Base-by-base conservation (phyloP, 2,888 invertebrate genomes). In the Doris montereyensis region DNA sequence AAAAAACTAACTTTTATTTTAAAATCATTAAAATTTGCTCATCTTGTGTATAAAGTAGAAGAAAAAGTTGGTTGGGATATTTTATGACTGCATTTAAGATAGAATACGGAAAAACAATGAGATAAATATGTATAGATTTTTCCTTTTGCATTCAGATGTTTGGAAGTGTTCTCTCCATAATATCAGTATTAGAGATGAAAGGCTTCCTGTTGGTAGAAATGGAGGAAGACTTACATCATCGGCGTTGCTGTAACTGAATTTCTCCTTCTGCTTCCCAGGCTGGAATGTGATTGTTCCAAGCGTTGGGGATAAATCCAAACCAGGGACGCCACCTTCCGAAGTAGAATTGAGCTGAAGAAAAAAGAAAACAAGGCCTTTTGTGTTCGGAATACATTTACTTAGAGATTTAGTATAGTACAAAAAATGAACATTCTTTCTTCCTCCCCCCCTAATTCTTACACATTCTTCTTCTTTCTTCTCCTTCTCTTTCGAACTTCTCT, bases 261-360 rank as follows among this genome's bases (percentile, higher is more conserved):
- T n/a, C n/a, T n/a, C n/a, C 0, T 68, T 81, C 41, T 86, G 85
- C 4, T 82, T 81, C n/a, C n/a, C n/a, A 17, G 84, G 84, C 26
- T 75, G 76, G 78, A 90, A 90, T n/a, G 78, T 78, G 1, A 90
- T 62, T 1, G 78, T 74, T 0, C 88, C 89, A n/a, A 79, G 76
- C 0, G 68, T 76, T 21, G 89, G 89, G 0, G 78, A 24, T 24
- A 89, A 85, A 79, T 89, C 89, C 1, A 30, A 60, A 17, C 83
- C 86, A 0, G 83, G 60, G 2, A 80, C 75, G 17, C 86, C 87
- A 10, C 76, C 76, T 0, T 68, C 32, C 60, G 81, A 70, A 1
- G 68, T 80, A 67, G 86, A 83, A 41, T 83, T 84, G 13, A 88
- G 80, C 88, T 88, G 77, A n/a, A 79, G 4, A 41, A 24, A 62